Percentiles rank a stretch among this genome's conserved stretches.
Evolutionary conservation across 2,113 vertebrate genomes (phyloP).

Genomic region (Rhabdomys dilectus): DNA sequence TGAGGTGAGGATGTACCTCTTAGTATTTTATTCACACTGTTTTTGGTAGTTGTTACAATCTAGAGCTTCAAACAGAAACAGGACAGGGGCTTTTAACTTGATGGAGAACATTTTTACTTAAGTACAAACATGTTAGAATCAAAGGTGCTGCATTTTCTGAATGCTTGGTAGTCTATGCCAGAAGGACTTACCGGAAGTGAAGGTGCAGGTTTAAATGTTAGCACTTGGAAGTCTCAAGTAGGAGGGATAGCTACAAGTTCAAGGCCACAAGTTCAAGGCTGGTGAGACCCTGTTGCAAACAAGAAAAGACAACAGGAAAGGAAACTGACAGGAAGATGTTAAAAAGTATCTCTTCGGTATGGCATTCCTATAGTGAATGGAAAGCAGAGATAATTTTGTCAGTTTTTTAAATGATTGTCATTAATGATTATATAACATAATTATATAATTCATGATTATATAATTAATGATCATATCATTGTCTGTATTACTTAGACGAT

Average conservation of each 20-base stretch:
- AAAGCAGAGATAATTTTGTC: background rate
- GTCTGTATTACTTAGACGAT: background rate
- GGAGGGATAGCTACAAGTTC: background rate
- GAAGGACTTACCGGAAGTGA: background rate
- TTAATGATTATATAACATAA: background rate
- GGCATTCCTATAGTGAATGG: background rate
- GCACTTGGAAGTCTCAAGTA: background rate
- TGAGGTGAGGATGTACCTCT: background rate
- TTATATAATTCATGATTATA: background rate
- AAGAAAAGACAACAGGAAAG: background rate
- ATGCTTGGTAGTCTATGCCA: constrained; percentile 15
- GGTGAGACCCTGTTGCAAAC: background rate
- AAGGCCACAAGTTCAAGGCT: background rate
- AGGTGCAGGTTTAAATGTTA: background rate
- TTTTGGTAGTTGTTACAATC: constrained; percentile 37
- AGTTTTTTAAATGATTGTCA: background rate
- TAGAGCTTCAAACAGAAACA: constrained; percentile 30
- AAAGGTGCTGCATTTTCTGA: constrained; percentile 20
- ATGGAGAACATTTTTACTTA: constrained; percentile 56
- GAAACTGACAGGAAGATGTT: background rate
- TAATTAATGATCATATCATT: background rate
- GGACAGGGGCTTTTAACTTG: background rate
- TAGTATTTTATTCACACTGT: background rate
- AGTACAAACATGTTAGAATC: constrained; percentile 11
- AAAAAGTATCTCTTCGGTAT: background rate